Conservation (phyloP, 2,888 invertebrate genomes). For the Aphelenchoides bicaudatus region DNA sequence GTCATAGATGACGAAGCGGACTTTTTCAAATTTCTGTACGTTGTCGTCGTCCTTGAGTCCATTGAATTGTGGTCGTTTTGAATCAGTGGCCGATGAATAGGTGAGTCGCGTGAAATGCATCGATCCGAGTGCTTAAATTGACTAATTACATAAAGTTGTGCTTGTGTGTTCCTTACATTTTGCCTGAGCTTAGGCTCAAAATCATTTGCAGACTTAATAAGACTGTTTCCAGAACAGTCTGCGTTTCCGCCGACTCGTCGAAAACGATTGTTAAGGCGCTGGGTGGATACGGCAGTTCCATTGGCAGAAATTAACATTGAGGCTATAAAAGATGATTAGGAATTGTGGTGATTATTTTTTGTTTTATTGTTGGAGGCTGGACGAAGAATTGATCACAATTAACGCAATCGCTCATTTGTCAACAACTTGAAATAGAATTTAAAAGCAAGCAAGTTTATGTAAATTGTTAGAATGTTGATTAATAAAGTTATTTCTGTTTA, state of each 20-base stretch:
- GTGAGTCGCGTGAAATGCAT: background rate
- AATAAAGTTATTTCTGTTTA: too few relatives aligned
- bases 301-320: slow-evolving; percentile 27
- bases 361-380: too few relatives aligned
- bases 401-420: too few relatives aligned
- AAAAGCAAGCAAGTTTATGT: too few relatives aligned
- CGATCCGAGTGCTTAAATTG: slow-evolving; percentile 5
- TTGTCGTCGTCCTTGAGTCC: slow-evolving; percentile 5
- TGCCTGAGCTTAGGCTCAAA: background rate
- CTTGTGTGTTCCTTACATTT: background rate
- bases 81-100: background rate
- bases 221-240: too few relatives aligned
- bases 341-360: too few relatives aligned
- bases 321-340: slow-evolving; percentile 17
- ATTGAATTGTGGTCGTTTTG: slow-evolving; percentile 5
- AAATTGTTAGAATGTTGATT: too few relatives aligned
- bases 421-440: too few relatives aligned
- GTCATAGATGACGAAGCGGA: slow-evolving; percentile 7
- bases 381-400: too few relatives aligned
- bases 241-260: background rate
- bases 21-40: slow-evolving; percentile 1
- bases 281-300: slow-evolving; percentile 16
- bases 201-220: background rate
- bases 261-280: slow-evolving; percentile 14
- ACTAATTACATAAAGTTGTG: background rate